These are phyloP conservation scores for Pelodytes ibericus DNA, from an alignment of 2,797 vertebrate genomes.

Conservation along the genomic window DNA sequence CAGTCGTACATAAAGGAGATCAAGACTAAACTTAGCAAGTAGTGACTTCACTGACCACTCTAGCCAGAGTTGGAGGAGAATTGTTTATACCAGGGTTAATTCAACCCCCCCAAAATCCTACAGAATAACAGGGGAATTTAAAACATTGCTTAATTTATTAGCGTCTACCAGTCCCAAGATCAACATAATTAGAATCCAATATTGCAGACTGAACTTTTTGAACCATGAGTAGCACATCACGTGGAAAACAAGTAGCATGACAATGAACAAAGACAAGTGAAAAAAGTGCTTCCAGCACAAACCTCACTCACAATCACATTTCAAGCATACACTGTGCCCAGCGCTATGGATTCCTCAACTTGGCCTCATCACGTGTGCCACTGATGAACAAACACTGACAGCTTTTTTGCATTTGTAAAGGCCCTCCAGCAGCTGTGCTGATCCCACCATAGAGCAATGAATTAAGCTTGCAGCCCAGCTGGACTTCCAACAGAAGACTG, in stretches of 20 bases:
- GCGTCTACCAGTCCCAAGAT: too few relatives aligned
- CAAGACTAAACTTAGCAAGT: too few relatives aligned
- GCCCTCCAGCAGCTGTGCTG: slow-evolving; percentile 98
- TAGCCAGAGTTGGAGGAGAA: too few relatives aligned
- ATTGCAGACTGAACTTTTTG: too few relatives aligned
- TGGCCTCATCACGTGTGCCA: slow-evolving; percentile 95
- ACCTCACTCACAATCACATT: slow-evolving; percentile 2
- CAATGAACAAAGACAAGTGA: not conserved
- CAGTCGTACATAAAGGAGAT: too few relatives aligned
- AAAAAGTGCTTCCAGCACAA: slow-evolving; percentile 11
- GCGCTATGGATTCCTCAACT: slow-evolving; percentile 91
- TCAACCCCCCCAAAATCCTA: too few relatives aligned
- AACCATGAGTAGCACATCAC: not conserved
- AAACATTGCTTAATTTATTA: too few relatives aligned
- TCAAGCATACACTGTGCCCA: slow-evolving; percentile 52
- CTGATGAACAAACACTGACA: slow-evolving; percentile 99
- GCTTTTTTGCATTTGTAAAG: slow-evolving; percentile 99
- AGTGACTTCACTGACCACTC: too few relatives aligned
- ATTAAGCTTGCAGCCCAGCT: slow-evolving; percentile 92
- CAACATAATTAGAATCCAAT: too few relatives aligned
- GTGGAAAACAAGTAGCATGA: not conserved
- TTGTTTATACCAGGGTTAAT: too few relatives aligned
- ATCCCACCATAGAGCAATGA: slow-evolving; percentile 95
- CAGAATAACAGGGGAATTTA: too few relatives aligned
- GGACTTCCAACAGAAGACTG: slow-evolving; percentile 88